Base-by-base conservation (phyloP, 2,113 vertebrate species). In the Rousettus leschenaultii region DNA sequence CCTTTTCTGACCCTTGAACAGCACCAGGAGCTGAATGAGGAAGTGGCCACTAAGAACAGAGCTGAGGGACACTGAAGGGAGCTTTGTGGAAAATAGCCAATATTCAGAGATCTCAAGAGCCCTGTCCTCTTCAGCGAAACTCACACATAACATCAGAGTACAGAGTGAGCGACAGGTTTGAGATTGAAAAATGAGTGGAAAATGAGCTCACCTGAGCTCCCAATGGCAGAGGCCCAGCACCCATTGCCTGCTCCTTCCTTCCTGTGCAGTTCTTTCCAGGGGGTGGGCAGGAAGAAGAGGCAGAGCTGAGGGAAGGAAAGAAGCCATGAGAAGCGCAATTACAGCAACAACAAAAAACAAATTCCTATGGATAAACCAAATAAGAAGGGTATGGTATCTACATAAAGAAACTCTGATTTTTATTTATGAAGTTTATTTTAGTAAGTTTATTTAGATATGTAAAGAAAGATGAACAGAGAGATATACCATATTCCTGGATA, bases 171-270 rank as follows among this genome's bases (percentile, higher is more conserved):
- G 16, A 45, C 26, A 71, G 3, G 28, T 55, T 0, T 59, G 59
- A 74, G 57, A 77, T 26, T 85, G 45, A 83, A 89, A 51, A 51
- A 48, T 3, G 28, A 79, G 87, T 85, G 45, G 78, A 89, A 51
- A 51, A 48, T 3, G 28, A 79, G 87, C 78, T 97, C 53, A 97
- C 91, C 97, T 86, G 89, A 70, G 73, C 38, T 88, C 45, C 73
- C 33, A n/a, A 2, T 1, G 73, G 59, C 18, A 73, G 68, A 66
- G 40, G 66, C 38, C 77, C 43, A 45, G 38, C 28, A 79, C 61
- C 89, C 97, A 96, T 28, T 13, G 24, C 84, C 57, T 85, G 86
- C 82, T 90, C 65, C 40, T 73, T 89, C 24, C 86, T 73, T 93
- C 40, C 82, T 57, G 40, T 16, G 35, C 33, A 5, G 30, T 38